Percentiles rank a stretch among this genome's conserved stretches.
phyloP scores from a whole-genome alignment of 37 sponge, comb jelly and placozoan genomes.

The Agelas oroides region DNA sequence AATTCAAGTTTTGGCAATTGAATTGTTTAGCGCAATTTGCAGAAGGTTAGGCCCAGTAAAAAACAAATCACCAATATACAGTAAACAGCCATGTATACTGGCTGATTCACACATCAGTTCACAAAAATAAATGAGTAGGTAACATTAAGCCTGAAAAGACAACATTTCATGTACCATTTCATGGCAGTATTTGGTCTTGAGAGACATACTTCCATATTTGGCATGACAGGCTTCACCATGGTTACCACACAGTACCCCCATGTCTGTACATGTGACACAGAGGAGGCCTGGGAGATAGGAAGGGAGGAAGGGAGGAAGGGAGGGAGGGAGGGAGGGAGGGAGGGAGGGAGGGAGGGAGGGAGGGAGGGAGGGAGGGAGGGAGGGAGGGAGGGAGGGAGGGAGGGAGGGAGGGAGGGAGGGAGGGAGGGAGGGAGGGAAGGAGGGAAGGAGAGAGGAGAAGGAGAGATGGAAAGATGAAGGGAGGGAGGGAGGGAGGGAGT shows the following conservation, averaged over 20 bases:
- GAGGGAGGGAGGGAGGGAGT: background rate
- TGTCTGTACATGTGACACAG: slow-evolving; percentile 97
- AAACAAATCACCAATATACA: no score
- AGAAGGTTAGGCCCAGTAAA: no score
- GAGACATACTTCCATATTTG: slow-evolving; percentile 92
- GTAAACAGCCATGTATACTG: no score
- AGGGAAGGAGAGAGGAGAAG: background rate
- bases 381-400: background rate
- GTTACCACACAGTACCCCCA: slow-evolving; percentile 94
- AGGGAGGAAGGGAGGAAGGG: background rate
- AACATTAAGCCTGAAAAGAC: no score
- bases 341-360: background rate
- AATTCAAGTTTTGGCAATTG: no score
- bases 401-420: slow-evolving; percentile 17
- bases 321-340: background rate
- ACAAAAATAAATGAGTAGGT: no score
- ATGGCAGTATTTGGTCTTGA: slow-evolving; percentile 82
- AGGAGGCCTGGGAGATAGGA: slow-evolving; percentile 73
- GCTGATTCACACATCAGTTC: no score
- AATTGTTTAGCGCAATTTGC: no score
- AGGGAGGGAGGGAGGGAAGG: slow-evolving; percentile 18
- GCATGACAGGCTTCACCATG: slow-evolving; percentile 85
- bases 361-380: background rate
- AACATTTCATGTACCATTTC: slow-evolving; percentile 78
- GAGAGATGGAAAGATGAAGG: background rate